phyloP scores from a whole-genome alignment of 1,140 invertebrate species.

The Cepaea nemoralis region DNA sequence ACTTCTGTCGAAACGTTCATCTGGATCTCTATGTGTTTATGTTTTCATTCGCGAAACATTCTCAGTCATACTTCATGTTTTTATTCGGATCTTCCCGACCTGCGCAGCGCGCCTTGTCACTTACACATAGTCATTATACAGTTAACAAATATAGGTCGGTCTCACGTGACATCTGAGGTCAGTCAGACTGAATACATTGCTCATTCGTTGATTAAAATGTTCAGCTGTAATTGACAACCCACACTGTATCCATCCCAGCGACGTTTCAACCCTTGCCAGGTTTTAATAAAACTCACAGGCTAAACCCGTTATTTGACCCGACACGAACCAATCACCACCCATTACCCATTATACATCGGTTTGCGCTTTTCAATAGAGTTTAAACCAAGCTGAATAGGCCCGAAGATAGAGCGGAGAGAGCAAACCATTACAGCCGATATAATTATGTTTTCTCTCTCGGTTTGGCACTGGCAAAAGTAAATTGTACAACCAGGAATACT shows the following conservation, averaged over 20 bases:
- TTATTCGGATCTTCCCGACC: no score
- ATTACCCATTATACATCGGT: not conserved
- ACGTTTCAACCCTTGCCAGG: not conserved
- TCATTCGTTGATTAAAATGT: not conserved
- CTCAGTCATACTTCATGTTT: no score
- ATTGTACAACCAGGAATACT: no score
- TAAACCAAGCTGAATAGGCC: not conserved
- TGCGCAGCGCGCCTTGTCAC: no score
- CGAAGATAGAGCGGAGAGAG: not conserved
- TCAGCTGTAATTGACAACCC: not conserved
- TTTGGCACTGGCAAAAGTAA: no score
- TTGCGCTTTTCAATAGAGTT: constrained; percentile 3
- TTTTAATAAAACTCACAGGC: not conserved
- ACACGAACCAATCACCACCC: not conserved
- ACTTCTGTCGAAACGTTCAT: no score
- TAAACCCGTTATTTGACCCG: not conserved
- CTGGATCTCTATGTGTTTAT: no score
- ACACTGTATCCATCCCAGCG: not conserved
- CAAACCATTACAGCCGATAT: constrained; percentile 1
- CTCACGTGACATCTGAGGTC: no score
- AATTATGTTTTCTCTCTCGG: no score
- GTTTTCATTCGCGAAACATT: no score
- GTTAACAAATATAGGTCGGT: no score
- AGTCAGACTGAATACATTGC: not conserved
- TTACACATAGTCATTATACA: no score